A percentile compares a stretch with the other conserved stretches of the same genome.
phyloP scores from a whole-genome alignment of 1,140 invertebrate genomes.

The Formica exsecta region DNA sequence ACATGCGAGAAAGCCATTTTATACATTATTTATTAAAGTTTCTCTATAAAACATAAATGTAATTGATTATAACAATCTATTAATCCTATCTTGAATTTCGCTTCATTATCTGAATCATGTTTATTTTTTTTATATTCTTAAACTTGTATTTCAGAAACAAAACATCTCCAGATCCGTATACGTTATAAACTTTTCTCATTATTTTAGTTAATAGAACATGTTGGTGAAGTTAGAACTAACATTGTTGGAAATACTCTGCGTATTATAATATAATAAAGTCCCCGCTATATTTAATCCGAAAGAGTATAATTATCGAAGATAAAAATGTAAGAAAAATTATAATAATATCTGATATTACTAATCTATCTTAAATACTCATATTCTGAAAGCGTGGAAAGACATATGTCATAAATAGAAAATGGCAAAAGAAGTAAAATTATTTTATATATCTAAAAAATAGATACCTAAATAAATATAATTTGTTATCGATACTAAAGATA shows the following conservation, averaged over 20 bases:
- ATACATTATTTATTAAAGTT: neutral
- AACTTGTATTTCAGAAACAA: conserved; percentile 44
- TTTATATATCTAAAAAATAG: neutral
- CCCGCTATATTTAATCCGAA: neutral
- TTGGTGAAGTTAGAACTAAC: conserved; percentile 49
- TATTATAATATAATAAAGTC: conserved; percentile 39
- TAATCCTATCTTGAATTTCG: neutral
- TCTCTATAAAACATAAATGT: neutral
- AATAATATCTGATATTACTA: neutral
- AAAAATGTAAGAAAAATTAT: conserved; percentile 17
- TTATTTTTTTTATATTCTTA: conserved; percentile 47
- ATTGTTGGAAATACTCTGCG: conserved; percentile 15
- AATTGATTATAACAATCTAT: neutral
- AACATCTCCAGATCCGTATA: conserved; percentile 35
- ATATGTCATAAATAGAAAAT: neutral
- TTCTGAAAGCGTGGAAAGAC: neutral
- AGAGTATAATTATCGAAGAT: conserved; percentile 10
- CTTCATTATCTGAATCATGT: neutral
- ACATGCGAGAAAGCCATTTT: neutral
- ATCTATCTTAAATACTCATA: neutral
- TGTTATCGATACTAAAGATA: neutral
- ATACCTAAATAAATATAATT: neutral
- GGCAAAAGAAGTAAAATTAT: neutral
- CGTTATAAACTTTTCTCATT: conserved; percentile 59
- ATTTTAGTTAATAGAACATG: conserved; percentile 48